Percentiles rank a stretch among this genome's conserved stretches.
Evolutionary conservation across 2,113 vertebrate species (phyloP).

Genomic region (Alces alces): DNA sequence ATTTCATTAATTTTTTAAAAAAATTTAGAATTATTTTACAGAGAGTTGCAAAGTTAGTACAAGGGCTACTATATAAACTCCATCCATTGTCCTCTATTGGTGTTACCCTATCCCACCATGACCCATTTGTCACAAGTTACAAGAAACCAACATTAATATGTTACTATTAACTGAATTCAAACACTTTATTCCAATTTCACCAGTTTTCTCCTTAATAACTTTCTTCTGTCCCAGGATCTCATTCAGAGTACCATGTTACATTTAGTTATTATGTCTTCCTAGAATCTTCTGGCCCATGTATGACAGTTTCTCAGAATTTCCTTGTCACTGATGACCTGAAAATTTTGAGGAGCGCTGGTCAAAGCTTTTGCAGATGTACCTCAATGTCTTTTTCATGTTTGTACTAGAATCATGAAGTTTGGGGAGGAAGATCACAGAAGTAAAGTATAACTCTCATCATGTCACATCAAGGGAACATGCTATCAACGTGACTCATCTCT

Average conservation of each 20-base stretch:
- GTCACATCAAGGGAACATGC: neutral
- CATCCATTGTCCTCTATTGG: neutral
- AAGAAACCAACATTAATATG: neutral
- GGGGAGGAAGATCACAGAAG: neutral
- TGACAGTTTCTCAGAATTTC: neutral
- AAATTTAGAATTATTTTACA: neutral
- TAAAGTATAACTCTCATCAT: neutral
- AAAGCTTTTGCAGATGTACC: neutral
- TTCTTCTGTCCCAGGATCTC: neutral
- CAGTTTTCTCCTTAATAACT: neutral
- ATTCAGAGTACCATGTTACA: neutral
- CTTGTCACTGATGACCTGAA: neutral
- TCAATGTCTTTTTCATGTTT: neutral
- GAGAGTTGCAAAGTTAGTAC: neutral
- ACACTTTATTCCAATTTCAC: neutral
- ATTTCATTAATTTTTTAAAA: neutral
- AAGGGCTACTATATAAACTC: neutral
- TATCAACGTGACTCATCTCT: neutral
- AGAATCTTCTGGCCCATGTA: neutral
- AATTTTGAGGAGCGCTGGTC: neutral
- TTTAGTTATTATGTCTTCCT: neutral
- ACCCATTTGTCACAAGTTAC: neutral
- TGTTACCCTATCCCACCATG: neutral
- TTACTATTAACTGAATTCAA: neutral
- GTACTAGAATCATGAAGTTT: neutral